Base-by-base conservation (phyloP, 2,113 vertebrate genomes). In the Bos indicus region DNA sequence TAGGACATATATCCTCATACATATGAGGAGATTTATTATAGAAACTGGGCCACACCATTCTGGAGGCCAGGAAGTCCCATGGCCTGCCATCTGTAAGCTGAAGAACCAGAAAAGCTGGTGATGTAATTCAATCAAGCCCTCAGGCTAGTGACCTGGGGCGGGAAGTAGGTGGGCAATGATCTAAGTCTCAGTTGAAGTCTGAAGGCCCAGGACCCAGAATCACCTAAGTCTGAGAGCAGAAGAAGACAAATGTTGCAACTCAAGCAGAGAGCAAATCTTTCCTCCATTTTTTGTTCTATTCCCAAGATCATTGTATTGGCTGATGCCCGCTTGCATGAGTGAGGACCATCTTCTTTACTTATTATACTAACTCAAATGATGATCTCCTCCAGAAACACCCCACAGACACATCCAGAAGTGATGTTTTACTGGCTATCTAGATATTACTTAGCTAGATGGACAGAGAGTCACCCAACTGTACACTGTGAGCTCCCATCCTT, bases 401-500 rank as follows among this genome's bases (percentile, higher is more conserved):
- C 91, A 2, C 4, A 14, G 33, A 36, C 91, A 74, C 52, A 12
- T 12, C 28, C 19, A 52, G n/a, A 43, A 52, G 23, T 40, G 48
- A 43, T 2, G 26, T 26, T 36, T 54, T 28, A 2, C 46, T n/a
- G 1, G 2, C 26, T 10, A 0, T 30, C 56, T 52, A 19, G 43
- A 28, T 30, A 6, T 26, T 15, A 13, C 3, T 15, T 25, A 26
- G 56, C 67, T 3, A 23, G 1, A 81, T 14, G 5, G 86, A 23
- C 6, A 56, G 40, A n/a, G 46, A 46, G 60, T 74, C 40, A 40
- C 59, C 67, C 10, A n/a, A 28, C 1, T 21, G 15, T 33, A 40
- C 0, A 0, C 2, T 3, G 3, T 13, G 64, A 88, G 57, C 3
- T 56, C 48, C 1, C 82, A 78, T 95, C 43, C 36, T 80, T 26